These are phyloP conservation scores for Cryptophagus acutangulus DNA, from an alignment of 2,888 invertebrate species.

Conservation along the genomic window DNA sequence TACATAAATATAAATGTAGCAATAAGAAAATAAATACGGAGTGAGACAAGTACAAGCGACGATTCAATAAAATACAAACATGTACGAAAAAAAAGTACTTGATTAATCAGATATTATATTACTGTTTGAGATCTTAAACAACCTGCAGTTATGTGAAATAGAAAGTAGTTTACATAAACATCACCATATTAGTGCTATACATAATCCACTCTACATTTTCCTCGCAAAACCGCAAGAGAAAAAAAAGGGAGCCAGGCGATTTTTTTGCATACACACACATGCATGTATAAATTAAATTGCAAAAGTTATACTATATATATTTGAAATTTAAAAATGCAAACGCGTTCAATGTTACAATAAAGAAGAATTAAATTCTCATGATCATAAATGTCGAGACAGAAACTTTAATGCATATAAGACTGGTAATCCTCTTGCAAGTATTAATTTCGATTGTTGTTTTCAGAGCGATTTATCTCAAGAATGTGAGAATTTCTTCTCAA, in stretches of 20 bases:
- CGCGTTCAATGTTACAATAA: background rate
- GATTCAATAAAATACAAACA: constrained; percentile 25
- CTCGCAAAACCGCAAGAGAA: too few relatives aligned
- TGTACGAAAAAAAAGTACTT: constrained; percentile 27
- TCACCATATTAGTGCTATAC: constrained; percentile 10
- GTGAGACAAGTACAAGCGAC: constrained; percentile 32
- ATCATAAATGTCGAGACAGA: constrained; percentile 11
- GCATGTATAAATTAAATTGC: too few relatives aligned
- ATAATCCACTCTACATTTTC: too few relatives aligned
- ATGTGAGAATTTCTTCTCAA: constrained; percentile 11
- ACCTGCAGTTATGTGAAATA: constrained; percentile 9
- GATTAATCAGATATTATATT: constrained; percentile 34
- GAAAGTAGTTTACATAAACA: constrained; percentile 12
- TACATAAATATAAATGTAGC: constrained; percentile 16
- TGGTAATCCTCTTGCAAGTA: constrained; percentile 13
- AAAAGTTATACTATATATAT: too few relatives aligned
- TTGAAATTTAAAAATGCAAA: too few relatives aligned
- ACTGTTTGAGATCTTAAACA: constrained; percentile 9
- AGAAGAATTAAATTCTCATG: constrained; percentile 10
- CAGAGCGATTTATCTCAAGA: constrained; percentile 11
- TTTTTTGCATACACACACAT: too few relatives aligned
- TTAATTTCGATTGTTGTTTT: constrained; percentile 16
- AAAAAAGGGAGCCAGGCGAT: too few relatives aligned
- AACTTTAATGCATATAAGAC: constrained; percentile 11
- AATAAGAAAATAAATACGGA: constrained; percentile 34